Evolutionary conservation across 2,797 vertebrate species (phyloP).

Genomic region (Echeneis naucrates): DNA sequence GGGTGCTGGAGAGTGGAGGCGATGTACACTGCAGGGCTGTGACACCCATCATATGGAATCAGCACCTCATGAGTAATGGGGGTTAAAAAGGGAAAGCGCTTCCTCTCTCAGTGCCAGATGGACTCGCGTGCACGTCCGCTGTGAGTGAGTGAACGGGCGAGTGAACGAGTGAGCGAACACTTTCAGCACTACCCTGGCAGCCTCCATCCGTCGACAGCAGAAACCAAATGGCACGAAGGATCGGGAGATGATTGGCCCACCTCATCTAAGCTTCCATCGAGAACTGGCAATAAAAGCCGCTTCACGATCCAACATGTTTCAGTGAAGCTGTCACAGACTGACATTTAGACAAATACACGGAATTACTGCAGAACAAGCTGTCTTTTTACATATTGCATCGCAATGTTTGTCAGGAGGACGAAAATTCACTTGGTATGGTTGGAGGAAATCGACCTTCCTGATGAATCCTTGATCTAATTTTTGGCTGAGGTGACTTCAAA

Average conservation of each 20-base stretch:
- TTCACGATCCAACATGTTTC: constrained; percentile 37
- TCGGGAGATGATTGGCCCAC: constrained; percentile 52
- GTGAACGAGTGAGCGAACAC: constrained; percentile 47
- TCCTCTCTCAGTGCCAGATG: constrained; percentile 66
- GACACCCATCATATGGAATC: constrained; percentile 78
- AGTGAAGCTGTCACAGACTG: constrained; percentile 25
- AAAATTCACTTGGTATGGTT: constrained; percentile 9
- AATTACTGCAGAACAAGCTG: constrained; percentile 52
- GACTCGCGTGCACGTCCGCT: constrained; percentile 44
- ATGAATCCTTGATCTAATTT: constrained; percentile 16
- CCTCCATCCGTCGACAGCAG: constrained; percentile 12
- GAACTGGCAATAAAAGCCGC: constrained; percentile 33
- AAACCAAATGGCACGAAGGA: constrained; percentile 50
- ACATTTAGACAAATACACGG: constrained; percentile 51
- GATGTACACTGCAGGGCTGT: constrained; percentile 59
- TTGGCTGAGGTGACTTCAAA: constrained; percentile 21
- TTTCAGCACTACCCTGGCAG: constrained; percentile 40
- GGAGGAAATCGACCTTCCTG: constrained; percentile 13
- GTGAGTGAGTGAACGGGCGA: constrained; percentile 31
- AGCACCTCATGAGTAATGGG: constrained; percentile 73
- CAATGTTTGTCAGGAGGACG: constrained; percentile 29
- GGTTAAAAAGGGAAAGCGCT: constrained; percentile 73
- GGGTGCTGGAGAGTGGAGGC: constrained; percentile 50
- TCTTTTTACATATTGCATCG: constrained; percentile 34
- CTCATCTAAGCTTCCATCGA: constrained; percentile 46